phyloP scores from a whole-genome alignment of 2,888 invertebrate species.

The Phengaris alcon region DNA sequence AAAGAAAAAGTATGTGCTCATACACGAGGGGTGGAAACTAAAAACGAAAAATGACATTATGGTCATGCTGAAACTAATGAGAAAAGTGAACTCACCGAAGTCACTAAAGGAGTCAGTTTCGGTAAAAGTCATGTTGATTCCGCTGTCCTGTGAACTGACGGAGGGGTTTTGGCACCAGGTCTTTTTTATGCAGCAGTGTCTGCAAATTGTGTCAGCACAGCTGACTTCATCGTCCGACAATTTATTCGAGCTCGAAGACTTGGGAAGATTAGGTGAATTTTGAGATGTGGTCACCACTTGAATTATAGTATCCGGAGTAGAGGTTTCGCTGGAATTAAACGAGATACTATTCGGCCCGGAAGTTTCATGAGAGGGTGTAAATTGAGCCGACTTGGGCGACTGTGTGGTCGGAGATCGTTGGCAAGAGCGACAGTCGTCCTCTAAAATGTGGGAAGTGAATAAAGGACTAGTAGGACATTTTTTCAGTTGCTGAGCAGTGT shows the following conservation, averaged over 20 bases:
- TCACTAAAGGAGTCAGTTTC: slow-evolving; percentile 82
- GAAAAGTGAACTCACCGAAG: slow-evolving; percentile 55
- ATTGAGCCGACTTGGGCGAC: slow-evolving; percentile 69
- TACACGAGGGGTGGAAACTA: slow-evolving; percentile 4
- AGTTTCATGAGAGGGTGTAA: slow-evolving; percentile 66
- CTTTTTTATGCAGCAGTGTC: slow-evolving; percentile 76
- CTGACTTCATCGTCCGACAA: slow-evolving; percentile 79
- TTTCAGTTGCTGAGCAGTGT: slow-evolving; percentile 51
- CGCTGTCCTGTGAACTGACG: slow-evolving; percentile 87
- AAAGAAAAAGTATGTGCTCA: neutral
- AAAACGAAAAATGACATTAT: slow-evolving; percentile 13
- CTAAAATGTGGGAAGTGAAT: slow-evolving; percentile 58
- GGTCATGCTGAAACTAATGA: slow-evolving; percentile 19
- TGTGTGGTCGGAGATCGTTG: slow-evolving; percentile 58
- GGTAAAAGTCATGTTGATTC: slow-evolving; percentile 86
- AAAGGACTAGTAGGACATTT: slow-evolving; percentile 75
- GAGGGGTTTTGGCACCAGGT: slow-evolving; percentile 83
- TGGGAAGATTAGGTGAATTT: slow-evolving; percentile 67
- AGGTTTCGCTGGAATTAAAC: slow-evolving; percentile 76
- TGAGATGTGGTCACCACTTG: slow-evolving; percentile 67
- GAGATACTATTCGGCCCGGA: slow-evolving; percentile 72
- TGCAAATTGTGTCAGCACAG: slow-evolving; percentile 67
- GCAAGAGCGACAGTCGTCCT: slow-evolving; percentile 54
- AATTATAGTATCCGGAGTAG: slow-evolving; percentile 75
- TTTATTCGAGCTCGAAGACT: slow-evolving; percentile 78